These are phyloP conservation scores for Corydoras sp. DNA, from an alignment of 2,113 vertebrate species.

Conservation along the genomic window DNA sequence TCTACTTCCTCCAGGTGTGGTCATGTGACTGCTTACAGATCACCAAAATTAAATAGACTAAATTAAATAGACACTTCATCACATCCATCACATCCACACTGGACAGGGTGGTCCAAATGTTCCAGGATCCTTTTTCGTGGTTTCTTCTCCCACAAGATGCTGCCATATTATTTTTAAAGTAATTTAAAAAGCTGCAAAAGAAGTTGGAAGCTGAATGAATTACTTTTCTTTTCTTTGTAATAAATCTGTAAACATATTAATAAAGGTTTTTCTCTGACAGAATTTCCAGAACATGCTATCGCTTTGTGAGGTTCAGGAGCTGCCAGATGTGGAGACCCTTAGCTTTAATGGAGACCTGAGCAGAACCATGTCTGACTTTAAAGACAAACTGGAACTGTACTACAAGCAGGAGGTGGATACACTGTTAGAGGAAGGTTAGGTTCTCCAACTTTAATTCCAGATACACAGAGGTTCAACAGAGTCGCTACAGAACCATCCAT, in stretches of 20 bases:
- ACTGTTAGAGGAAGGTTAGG: constrained; percentile 20
- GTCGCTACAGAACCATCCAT: background rate
- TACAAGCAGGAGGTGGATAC: constrained; percentile 16
- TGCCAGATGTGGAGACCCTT: background rate
- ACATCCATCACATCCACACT: too few relatives aligned
- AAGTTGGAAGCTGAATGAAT: too few relatives aligned
- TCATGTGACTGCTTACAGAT: background rate
- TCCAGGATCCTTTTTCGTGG: too few relatives aligned
- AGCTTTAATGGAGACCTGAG: background rate
- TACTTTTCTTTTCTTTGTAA: too few relatives aligned
- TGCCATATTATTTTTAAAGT: too few relatives aligned
- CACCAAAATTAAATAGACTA: background rate
- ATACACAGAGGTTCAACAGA: background rate
- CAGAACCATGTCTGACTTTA: constrained; percentile 15
- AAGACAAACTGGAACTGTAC: constrained; percentile 4
- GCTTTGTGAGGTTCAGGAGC: background rate
- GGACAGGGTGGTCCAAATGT: too few relatives aligned
- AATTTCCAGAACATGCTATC: constrained; percentile 16
- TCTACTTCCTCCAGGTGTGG: constrained; percentile 55
- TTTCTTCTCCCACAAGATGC: too few relatives aligned
- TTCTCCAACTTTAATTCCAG: too few relatives aligned
- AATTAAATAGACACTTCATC: too few relatives aligned
- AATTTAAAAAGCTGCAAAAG: too few relatives aligned
- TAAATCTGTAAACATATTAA: background rate
- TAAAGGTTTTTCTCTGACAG: constrained; percentile 1